Conservation (phyloP, 2,797 vertebrate species). For the Bovichtus diacanthus region DNA sequence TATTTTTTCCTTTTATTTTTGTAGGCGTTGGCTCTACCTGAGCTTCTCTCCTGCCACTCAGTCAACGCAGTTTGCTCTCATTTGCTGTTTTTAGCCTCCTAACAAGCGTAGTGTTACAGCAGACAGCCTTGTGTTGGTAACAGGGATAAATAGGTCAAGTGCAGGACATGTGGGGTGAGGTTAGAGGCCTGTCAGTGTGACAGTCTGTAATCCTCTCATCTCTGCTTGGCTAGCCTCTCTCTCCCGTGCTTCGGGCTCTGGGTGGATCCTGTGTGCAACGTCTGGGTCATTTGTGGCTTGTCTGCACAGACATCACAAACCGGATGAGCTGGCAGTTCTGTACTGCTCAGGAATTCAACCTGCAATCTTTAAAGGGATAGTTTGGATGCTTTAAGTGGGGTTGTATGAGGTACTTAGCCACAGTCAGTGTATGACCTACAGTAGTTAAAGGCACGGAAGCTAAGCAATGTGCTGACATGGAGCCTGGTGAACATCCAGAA, state of each 20-base stretch:
- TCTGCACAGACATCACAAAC: constrained; percentile 24
- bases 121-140: constrained; percentile 60
- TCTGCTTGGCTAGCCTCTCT: constrained; percentile 24
- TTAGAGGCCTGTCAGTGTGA: constrained; percentile 52
- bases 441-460: no score
- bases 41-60: constrained; percentile 59
- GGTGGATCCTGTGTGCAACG: constrained; percentile 42
- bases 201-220: constrained; percentile 62
- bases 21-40: no score
- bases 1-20: no score
- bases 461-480: no score
- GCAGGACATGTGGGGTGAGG: constrained; percentile 28
- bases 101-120: constrained; percentile 59
- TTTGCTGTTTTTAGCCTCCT: constrained; percentile 66
- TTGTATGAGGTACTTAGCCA: no score
- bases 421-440: no score
- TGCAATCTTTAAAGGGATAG: not conserved
- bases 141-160: constrained; percentile 61
- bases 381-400: no score
- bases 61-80: constrained; percentile 50
- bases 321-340: constrained; percentile 30
- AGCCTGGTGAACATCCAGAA: no score
- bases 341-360: not conserved
- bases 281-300: constrained; percentile 49
- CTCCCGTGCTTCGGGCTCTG: constrained; percentile 13